Conservation (phyloP, 2,797 vertebrate species). For the Chelon labrosus region DNA sequence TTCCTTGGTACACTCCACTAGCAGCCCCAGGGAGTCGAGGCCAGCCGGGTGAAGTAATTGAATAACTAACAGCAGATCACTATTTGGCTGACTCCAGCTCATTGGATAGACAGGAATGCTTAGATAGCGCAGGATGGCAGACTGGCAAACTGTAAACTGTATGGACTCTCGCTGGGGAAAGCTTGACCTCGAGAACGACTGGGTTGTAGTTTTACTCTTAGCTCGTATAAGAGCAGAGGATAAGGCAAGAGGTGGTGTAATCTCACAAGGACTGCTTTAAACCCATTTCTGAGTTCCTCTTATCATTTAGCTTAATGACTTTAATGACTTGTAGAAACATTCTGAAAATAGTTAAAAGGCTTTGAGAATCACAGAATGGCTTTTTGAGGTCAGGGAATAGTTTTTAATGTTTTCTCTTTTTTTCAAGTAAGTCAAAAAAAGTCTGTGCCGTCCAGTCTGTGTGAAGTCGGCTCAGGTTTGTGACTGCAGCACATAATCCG, state of each 20-base stretch:
- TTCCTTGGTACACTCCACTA: slow-evolving; percentile 37
- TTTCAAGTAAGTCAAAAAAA: slow-evolving; percentile 8
- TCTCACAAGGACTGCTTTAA: slow-evolving; percentile 49
- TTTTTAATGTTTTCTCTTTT: background rate
- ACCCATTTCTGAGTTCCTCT: slow-evolving; percentile 49
- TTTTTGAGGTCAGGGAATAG: slow-evolving; percentile 53
- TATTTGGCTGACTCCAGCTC: slow-evolving; percentile 77
- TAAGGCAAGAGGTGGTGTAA: slow-evolving; percentile 25
- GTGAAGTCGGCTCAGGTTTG: slow-evolving; percentile 45
- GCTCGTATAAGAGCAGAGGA: slow-evolving; percentile 18
- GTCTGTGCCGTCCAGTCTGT: slow-evolving; percentile 27
- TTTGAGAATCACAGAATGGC: slow-evolving; percentile 53
- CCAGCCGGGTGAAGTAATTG: slow-evolving; percentile 68
- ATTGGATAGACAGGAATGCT: slow-evolving; percentile 67
- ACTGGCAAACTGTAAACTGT: slow-evolving; percentile 24
- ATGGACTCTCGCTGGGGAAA: slow-evolving; percentile 36
- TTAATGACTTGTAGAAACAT: slow-evolving; percentile 67
- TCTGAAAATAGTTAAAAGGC: slow-evolving; percentile 48
- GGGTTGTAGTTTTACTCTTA: slow-evolving; percentile 17
- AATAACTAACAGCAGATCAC: slow-evolving; percentile 75
- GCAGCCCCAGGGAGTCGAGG: slow-evolving; percentile 53
- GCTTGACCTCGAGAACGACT: slow-evolving; percentile 14
- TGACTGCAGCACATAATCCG: slow-evolving; percentile 39
- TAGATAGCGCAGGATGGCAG: slow-evolving; percentile 52
- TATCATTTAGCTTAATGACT: slow-evolving; percentile 69